A percentile compares a stretch with the other conserved stretches of the same genome.
Evolutionary conservation across 2,888 invertebrate genomes (phyloP).

Genomic region (Drosophila leonis): DNA sequence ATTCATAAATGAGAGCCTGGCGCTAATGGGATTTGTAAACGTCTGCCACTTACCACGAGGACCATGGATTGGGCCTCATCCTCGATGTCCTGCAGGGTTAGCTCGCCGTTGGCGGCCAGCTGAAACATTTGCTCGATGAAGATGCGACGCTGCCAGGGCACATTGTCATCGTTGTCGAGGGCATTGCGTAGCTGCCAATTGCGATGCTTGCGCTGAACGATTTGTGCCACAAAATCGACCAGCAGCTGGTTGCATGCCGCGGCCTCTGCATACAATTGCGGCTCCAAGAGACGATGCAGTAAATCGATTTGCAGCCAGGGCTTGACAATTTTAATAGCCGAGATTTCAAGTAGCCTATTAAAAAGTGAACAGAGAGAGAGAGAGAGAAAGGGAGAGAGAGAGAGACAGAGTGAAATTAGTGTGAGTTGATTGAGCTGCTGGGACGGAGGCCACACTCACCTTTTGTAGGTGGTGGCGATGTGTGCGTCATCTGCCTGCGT

Average conservation of each 20-base stretch:
- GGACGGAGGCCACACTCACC: conserved; percentile 58
- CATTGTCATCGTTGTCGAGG: conserved; percentile 30
- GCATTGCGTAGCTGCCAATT: conserved; percentile 73
- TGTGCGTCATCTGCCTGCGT: conserved; percentile 78
- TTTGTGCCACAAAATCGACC: conserved; percentile 80
- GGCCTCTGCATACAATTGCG: conserved; percentile 71
- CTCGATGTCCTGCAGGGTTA: conserved; percentile 82
- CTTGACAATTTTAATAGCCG: conserved; percentile 81
- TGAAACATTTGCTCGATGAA: conserved; percentile 84
- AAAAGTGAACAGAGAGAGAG: neutral
- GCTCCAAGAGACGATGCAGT: conserved; percentile 80
- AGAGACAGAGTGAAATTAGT: neutral
- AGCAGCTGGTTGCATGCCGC: conserved; percentile 76
- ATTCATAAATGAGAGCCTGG: neutral
- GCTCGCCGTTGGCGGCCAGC: conserved; percentile 82
- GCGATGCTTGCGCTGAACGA: conserved; percentile 79
- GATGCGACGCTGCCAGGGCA: conserved; percentile 75
- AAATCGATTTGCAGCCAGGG: conserved; percentile 84
- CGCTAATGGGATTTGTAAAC: neutral
- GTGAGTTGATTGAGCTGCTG: neutral
- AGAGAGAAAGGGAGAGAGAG: neutral
- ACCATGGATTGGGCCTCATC: conserved; percentile 84
- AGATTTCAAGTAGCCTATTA: conserved; percentile 77
- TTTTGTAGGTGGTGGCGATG: conserved; percentile 82
- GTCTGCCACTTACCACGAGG: conserved; percentile 77